Evolutionary conservation across 2,797 vertebrate genomes (phyloP), one percentile per base, ranked within the genome.

Genomic region (Parauchenoglanis punctatus): DNA sequence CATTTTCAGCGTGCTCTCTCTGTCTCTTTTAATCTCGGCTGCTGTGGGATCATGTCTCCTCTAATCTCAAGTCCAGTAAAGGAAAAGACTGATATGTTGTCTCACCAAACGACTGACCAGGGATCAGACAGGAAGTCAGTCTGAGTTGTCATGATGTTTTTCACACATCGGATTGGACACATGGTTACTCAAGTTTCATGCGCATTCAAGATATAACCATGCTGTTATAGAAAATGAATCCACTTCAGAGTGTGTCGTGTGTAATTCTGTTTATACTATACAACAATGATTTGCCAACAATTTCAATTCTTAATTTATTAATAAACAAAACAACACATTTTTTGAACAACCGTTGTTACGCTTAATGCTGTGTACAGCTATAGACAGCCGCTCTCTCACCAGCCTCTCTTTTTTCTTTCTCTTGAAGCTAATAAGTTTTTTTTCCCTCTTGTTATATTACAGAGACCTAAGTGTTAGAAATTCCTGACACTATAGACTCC

Each of bases 41-140:
- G 10, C 68, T 11, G 52, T 76, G 54, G 54, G 49, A 84, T 85
- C 54, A 35, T 2, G 46, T 80, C 67, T 75, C 76, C 10, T 72
- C 52, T 28, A 28, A 49, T 78, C 52, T 17, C 59, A 20, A 11
- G 12, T 17, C 73, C 35, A 20, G 63, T 49, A 25, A 28, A 49
- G 40, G n/a, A 59, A 31, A 23, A 75, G 11, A 58, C 20, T n/a
- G 13, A 25, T 15, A 40, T 83, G 78, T 85, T 77, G 18, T 81
- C 52, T 44, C n/a, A 13, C 31, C n/a, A 80, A 85, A 88, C 2
- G 58, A 81, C 40, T n/a, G 58, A 65, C 63, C 58, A 68, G 46
- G 84, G 82, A 86, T 88, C 88, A 65, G 78, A 88, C 35, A 77
- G 67, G 83, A 87, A 87, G 89, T 82, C 76, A 84, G 88, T 82